A percentile compares a stretch with the other conserved stretches of the same genome.
These are phyloP conservation scores for Wiebesia pumilae DNA, from an alignment of 1,140 invertebrate genomes.

Conservation along the genomic window DNA sequence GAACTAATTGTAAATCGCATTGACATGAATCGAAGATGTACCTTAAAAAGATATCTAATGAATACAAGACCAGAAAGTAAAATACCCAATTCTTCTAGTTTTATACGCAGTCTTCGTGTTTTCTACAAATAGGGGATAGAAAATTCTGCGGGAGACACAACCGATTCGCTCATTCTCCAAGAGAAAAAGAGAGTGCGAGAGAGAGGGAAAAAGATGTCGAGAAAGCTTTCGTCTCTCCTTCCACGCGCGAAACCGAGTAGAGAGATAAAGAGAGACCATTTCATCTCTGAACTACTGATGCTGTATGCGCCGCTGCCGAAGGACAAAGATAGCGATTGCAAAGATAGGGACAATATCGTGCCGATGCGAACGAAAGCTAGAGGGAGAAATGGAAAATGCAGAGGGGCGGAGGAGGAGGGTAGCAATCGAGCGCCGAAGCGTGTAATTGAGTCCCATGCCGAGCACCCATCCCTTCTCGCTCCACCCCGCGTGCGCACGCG, in stretches of 20 bases:
- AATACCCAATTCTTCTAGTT: conserved; percentile 22
- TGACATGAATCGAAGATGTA: neutral
- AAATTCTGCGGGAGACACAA: neutral
- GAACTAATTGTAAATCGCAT: neutral
- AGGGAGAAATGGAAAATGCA: conserved; percentile 19
- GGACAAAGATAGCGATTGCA: conserved; percentile 28
- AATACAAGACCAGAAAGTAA: conserved; percentile 14
- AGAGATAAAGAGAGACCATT: conserved; percentile 52
- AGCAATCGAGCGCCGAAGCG: conserved; percentile 66
- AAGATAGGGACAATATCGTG: conserved; percentile 56
- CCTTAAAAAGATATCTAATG: neutral
- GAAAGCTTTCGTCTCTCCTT: conserved; percentile 21
- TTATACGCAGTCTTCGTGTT: conserved; percentile 24
- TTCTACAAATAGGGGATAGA: neutral
- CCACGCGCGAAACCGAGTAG: conserved; percentile 31
- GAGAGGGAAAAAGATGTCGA: neutral
- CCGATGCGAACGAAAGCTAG: conserved; percentile 44
- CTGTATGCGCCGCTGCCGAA: conserved; percentile 57
- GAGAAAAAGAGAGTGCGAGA: neutral
- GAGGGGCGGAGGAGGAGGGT: conserved; percentile 32
- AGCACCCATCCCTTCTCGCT: conserved; percentile 49
- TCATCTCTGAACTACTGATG: conserved; percentile 51
- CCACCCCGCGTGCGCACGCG: conserved; percentile 57
- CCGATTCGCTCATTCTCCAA: neutral
- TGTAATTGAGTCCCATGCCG: conserved; percentile 74